Base-by-base conservation (phyloP, 2,888 invertebrate species). In the Lutraria lutraria region DNA sequence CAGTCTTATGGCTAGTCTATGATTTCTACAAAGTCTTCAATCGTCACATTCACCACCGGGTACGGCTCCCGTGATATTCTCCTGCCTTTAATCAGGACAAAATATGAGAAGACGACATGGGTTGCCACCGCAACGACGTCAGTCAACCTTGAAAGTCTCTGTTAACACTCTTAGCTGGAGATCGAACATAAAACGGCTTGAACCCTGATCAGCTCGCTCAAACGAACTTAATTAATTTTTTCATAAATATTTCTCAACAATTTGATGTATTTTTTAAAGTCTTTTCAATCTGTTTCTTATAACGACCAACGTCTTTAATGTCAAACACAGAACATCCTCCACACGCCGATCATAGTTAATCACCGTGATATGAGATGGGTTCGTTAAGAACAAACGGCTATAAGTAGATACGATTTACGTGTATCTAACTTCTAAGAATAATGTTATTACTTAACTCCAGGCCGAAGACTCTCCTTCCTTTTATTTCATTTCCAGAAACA, bases 231-330 rank as follows among this genome's bases (percentile, higher is more conserved):
- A 54, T 72, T 72, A 76, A 53, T 76, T 72, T 76, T 76, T 76
- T 21, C 29, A 31, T 31, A 34, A 76, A 76, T 76, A 76, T 34
- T 76, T 76, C 34, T 76, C 76, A 19, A 76, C 76, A 31, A 76
- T 31, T 34, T 76, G 29, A 76, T 34, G 31, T 19, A 31, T 29
- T 84, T 84, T 72, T 76, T 76, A 84, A 52, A 29, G 34, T 84
- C 2, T 84, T 54, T 21, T 29, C 43, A 84, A 84, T 84, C 72
- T 84, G 72, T 72, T 84, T 84, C 84, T 84, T 76, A 76, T 84
- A 84, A 72, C 25, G 15, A 13, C 29, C 34, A 34, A 31, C 76
- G 31, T 31, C 15, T 76, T 34, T 76, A 76, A 76, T 76, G 31
- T 31, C 29, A 76, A 19, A 34, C 76, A 76, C 31, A 31, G 76